These are phyloP conservation scores for Elephas maximus DNA, from an alignment of 2,113 vertebrate species.

Conservation along the genomic window DNA sequence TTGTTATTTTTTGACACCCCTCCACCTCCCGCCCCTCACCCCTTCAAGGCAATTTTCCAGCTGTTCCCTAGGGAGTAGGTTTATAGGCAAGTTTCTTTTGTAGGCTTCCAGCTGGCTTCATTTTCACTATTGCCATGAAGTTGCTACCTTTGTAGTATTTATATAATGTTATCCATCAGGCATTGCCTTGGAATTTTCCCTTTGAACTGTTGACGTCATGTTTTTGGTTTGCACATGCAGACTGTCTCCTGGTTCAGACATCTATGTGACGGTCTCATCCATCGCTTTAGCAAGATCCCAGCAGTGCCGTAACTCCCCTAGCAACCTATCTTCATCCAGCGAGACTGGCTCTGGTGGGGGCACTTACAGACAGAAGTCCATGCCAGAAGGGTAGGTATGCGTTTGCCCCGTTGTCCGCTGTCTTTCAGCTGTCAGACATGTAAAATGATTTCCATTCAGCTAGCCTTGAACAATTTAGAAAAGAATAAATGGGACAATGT, in stretches of 20 bases:
- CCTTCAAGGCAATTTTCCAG: conserved; percentile 53
- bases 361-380: conserved; percentile 95
- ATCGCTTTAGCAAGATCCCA: conserved; percentile 94
- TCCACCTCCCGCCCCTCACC: neutral
- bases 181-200: neutral
- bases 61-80: conserved; percentile 56
- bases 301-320: conserved; percentile 94
- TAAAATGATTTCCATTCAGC: neutral
- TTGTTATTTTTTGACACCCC: neutral
- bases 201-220: conserved; percentile 64
- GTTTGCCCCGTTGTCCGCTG: fast-evolving
- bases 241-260: conserved; percentile 95
- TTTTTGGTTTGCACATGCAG: conserved; percentile 86
- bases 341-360: conserved; percentile 93
- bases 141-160: conserved; percentile 28
- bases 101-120: conserved; percentile 61
- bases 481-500: neutral
- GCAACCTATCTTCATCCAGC: conserved; percentile 93
- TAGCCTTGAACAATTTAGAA: neutral
- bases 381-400: conserved; percentile 95
- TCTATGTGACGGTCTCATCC: conserved; percentile 95
- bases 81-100: conserved; percentile 41
- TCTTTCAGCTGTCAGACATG: neutral
- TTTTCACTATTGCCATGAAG: neutral
- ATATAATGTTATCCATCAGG: neutral